Base-by-base conservation (phyloP, 2,888 invertebrate species). In the Lysandra bellargus region DNA sequence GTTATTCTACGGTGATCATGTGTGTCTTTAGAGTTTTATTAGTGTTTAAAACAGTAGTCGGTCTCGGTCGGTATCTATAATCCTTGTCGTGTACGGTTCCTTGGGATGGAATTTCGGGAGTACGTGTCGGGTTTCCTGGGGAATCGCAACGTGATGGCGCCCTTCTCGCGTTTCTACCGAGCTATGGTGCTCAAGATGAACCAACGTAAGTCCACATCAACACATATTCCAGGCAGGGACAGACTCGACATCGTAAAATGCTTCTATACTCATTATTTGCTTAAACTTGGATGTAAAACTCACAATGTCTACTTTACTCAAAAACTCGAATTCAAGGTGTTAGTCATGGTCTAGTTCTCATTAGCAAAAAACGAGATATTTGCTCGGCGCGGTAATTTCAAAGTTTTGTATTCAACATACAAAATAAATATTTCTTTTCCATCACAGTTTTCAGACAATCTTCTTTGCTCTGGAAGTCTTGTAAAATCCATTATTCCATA, bases 151-250 rank as follows among this genome's bases (percentile, higher is more conserved):
- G 84, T 90, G 81, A 91, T 91, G 92, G 89, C 92, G 83, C 94
- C 94, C 57, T 91, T 93, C 83, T 91, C 92, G 78, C 87, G 91
- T 84, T 87, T 93, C 83, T 94, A 94, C 85, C 86, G 91, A 83
- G 93, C 93, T 80, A 91, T 94, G 93, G 93, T 92, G 86, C 92
- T 93, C 85, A 93, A 93, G 82, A 94, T 94, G 88, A 94, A 93
- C 84, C 92, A 88, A 83, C 94, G 94, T 92, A 84, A 94, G 93
- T 92, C 40, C 33, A 72, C 30, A 17, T 69, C 23, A 33, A 2
- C 69, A 69, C 33, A 0, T 69, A 69, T 64, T 30, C 12, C 30
- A 33, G 33, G 33, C 69, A 1, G 30, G 69, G 17, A 69, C 4
- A 33, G 23, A 69, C 33, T 69, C 14, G 12, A 53, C 53, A 53